Conservation (phyloP, 1,140 invertebrate species). For the Drosophila orena region DNA sequence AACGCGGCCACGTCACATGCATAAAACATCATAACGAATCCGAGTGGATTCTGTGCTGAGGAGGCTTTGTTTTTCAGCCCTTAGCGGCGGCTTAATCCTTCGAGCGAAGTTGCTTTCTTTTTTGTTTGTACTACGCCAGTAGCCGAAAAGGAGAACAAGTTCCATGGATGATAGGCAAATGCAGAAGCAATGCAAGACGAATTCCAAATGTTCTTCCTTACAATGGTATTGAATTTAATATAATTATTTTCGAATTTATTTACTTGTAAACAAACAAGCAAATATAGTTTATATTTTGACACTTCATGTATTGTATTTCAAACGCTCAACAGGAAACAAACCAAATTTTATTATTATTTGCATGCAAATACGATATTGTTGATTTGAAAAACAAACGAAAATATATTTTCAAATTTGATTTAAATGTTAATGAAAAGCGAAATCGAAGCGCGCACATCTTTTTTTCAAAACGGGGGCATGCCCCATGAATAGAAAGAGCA, state of each 20-base stretch:
- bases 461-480: background rate
- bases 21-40: conserved; percentile 48
- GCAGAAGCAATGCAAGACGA: background rate
- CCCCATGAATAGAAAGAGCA: conserved; percentile 35
- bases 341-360: background rate
- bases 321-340: no score
- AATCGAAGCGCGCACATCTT: conserved; percentile 17
- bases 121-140: conserved; percentile 18
- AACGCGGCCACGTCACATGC: conserved; percentile 48
- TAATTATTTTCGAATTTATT: no score
- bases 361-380: background rate
- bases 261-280: no score
- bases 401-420: conserved; percentile 22
- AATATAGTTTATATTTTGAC: no score
- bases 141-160: conserved; percentile 7
- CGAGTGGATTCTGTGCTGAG: background rate
- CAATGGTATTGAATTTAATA: no score
- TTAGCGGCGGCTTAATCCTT: conserved; percentile 49
- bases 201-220: conserved; percentile 5
- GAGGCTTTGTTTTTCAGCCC: conserved; percentile 12
- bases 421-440: conserved; percentile 35
- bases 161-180: conserved; percentile 9
- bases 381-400: background rate
- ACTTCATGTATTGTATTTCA: background rate
- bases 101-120: conserved; percentile 20